phyloP scores from a whole-genome alignment of 1,140 invertebrate genomes.

The Drosophila fuyamai region DNA sequence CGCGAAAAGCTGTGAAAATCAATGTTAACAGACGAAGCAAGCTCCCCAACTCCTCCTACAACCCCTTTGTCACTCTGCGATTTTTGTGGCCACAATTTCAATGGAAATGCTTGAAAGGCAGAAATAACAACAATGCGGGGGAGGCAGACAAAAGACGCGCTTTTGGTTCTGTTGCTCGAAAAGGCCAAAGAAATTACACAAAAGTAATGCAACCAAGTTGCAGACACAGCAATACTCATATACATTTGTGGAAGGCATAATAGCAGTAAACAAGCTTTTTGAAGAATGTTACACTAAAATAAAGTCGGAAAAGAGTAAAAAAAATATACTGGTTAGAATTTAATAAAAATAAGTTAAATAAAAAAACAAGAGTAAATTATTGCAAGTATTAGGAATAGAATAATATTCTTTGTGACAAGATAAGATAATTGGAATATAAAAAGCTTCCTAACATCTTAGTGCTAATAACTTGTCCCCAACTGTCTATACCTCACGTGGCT shows the following conservation, averaged over 20 bases:
- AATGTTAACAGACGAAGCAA: slow-evolving; percentile 42
- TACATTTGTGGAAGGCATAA: not conserved
- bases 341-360: too few relatives aligned
- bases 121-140: slow-evolving; percentile 4
- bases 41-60: not conserved
- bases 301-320: too few relatives aligned
- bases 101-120: slow-evolving; percentile 38
- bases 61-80: not conserved
- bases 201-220: slow-evolving; percentile 50
- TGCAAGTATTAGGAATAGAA: too few relatives aligned
- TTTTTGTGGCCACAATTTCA: slow-evolving; percentile 21
- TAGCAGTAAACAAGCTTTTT: not conserved
- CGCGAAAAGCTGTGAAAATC: slow-evolving; percentile 57
- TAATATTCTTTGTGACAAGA: too few relatives aligned
- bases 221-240: slow-evolving; percentile 21
- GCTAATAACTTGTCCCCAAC: slow-evolving; percentile 13
- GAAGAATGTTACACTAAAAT: too few relatives aligned
- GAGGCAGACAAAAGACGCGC: slow-evolving; percentile 33
- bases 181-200: slow-evolving; percentile 58
- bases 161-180: slow-evolving; percentile 36
- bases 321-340: too few relatives aligned
- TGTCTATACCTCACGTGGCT: not conserved
- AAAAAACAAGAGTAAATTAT: too few relatives aligned
- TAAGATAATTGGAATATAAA: too few relatives aligned
- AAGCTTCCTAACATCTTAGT: not conserved